Evolutionary conservation across 2,113 vertebrate species (phyloP), one percentile per base, ranked within the genome.

Genomic region (Rhabdornis inornatus): DNA sequence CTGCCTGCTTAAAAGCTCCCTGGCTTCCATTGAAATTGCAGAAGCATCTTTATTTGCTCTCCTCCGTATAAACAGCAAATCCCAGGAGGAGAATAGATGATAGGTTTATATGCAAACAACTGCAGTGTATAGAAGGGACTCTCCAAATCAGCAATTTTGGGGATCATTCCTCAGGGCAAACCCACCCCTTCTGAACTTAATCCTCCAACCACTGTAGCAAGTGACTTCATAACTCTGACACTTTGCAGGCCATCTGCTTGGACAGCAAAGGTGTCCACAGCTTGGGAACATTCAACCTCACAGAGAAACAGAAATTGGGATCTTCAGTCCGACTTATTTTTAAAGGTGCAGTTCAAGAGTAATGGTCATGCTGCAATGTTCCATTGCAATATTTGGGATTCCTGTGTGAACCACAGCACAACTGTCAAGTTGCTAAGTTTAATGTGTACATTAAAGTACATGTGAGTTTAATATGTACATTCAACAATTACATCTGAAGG

Each of bases 381-480:
- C 28, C 23, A 30, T 31, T 23, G 42, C 3, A 10, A 35, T 61
- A 63, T 45, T 20, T 31, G 47, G 45, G 39, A 83, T 45, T 35
- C 31, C 20, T 40, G 5, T 10, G 35, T 10, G 42, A 82, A 52
- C 23, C 60, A 17, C 33, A 50, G 13, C 3, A 1, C 1, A 19
- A 52, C 20, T 47, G 39, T 6, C 1, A 0, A 61, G 53, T 40
- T 42, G 37, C 42, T 63, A 80, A 40, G 39, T 42, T 42, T 42
- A 42, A 68, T 0, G 0, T 19, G 4, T 15, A 40, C 21, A n/a
- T 74, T 79, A 55, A 82, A 50, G 39, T 39, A 39, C 39, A 39
- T 39, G 39, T 39, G 39, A 39, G 39, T 13, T 40, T 40, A 40
- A 68, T 0, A 0, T 19, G 4, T 15, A 40, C 23, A 35, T 74